A percentile compares a stretch with the other conserved stretches of the same genome.
Conservation (phyloP, 2,113 vertebrate genomes). For the Acanthochromis polyacanthus region DNA sequence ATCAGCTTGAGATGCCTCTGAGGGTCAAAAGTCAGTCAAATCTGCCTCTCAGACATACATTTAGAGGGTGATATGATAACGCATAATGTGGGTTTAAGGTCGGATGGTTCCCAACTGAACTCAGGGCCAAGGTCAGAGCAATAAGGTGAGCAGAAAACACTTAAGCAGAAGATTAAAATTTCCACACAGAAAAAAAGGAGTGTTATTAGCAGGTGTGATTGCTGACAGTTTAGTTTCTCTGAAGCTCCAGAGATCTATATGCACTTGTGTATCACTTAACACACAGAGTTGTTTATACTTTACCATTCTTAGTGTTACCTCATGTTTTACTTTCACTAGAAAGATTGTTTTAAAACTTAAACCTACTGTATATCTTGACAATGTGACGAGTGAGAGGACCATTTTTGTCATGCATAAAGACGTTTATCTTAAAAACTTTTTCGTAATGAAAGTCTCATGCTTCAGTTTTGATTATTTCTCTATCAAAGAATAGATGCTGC, state of each 20-base stretch:
- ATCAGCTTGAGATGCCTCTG: not conserved
- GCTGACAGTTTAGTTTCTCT: not conserved
- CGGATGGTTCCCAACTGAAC: constrained; percentile 14
- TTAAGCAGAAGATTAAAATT: not conserved
- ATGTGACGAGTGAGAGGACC: constrained; percentile 11
- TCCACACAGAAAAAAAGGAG: not conserved
- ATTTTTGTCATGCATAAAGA: constrained; percentile 46
- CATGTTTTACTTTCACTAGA: constrained; percentile 34
- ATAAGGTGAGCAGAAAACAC: constrained; percentile 35
- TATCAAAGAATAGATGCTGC: constrained; percentile 14
- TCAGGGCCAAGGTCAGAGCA: constrained; percentile 56
- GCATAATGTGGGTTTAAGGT: not conserved
- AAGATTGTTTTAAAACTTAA: constrained; percentile 24
- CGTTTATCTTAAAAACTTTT: constrained; percentile 27
- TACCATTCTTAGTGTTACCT: constrained; percentile 41
- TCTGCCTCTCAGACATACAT: not conserved
- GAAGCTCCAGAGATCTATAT: constrained; percentile 25
- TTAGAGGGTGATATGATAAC: not conserved
- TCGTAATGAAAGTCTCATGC: constrained; percentile 16
- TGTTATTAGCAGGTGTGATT: not conserved
- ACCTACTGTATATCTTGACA: not conserved
- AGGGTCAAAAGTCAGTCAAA: constrained; percentile 2
- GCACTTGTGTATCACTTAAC: constrained; percentile 40
- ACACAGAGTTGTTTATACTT: constrained; percentile 41
- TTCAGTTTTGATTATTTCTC: constrained; percentile 15